Conservation (phyloP, 2,888 invertebrate genomes). For the Drosophila setosimentum region DNA sequence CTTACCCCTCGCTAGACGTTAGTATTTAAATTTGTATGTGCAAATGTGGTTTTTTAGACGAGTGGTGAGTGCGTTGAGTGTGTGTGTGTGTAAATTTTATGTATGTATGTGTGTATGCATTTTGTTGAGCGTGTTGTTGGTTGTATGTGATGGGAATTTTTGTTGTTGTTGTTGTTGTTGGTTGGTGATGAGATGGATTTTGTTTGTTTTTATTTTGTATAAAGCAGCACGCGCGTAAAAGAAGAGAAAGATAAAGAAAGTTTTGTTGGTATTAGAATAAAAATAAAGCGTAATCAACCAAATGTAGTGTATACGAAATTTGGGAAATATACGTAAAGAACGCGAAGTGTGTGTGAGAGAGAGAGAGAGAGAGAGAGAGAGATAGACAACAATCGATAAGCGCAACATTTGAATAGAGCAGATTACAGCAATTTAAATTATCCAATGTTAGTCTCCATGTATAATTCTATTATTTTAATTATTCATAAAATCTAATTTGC, state of each 20-base stretch:
- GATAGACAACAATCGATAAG: constrained; percentile 30
- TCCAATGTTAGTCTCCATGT: background rate
- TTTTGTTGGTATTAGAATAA: constrained; percentile 79
- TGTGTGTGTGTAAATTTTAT: constrained; percentile 29
- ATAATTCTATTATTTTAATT: background rate
- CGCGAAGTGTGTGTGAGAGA: background rate
- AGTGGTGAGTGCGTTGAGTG: constrained; percentile 23
- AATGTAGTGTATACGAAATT: constrained; percentile 58
- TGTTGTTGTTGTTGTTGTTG: constrained; percentile 36
- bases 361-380: constrained; percentile 9
- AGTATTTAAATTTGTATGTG: constrained; percentile 69
- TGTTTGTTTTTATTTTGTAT: constrained; percentile 33
- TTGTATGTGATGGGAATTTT: constrained; percentile 50
- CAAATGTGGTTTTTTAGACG: constrained; percentile 52
- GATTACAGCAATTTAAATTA: background rate
- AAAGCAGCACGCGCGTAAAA: constrained; percentile 81
- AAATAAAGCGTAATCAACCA: constrained; percentile 76
- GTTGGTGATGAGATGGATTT: constrained; percentile 40
- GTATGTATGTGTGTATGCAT: constrained; percentile 37
- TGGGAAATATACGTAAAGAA: constrained; percentile 19
- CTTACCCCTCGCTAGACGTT: constrained; percentile 83
- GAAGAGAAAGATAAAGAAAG: constrained; percentile 80
- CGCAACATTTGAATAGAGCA: background rate
- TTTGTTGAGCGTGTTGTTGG: constrained; percentile 16
- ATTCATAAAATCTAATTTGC: background rate